Conservation (phyloP, 92 coral and sea anemone species). For the Anthopleura xanthogrammica region DNA sequence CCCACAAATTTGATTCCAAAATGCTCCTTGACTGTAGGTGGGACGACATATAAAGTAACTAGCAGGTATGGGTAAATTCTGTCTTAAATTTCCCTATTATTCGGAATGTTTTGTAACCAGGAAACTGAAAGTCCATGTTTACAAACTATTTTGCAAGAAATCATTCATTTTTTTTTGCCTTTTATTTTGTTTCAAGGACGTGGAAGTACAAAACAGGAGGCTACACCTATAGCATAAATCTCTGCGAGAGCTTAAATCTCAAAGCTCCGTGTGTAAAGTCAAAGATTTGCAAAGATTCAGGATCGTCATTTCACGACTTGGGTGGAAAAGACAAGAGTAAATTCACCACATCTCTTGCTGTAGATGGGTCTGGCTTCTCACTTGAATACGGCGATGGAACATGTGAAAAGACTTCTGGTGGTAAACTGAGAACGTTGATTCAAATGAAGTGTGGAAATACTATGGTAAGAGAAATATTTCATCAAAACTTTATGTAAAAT, state of each 20-base stretch:
- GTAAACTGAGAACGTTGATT: conserved; percentile 44
- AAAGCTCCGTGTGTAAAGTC: background rate
- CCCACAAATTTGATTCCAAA: conserved; percentile 34
- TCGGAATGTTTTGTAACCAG: background rate
- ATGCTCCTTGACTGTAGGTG: conserved; percentile 41
- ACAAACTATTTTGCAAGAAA: background rate
- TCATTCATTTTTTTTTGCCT: background rate
- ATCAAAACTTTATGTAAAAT: background rate
- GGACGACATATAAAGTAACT: conserved; percentile 35
- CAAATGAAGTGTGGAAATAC: conserved; percentile 72
- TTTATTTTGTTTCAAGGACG: conserved; percentile 35
- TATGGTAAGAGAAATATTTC: conserved; percentile 50
- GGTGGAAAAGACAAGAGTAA: background rate
- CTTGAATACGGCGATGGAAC: conserved; percentile 38
- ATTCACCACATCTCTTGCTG: conserved; percentile 8
- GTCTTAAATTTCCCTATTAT: background rate
- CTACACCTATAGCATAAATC: conserved; percentile 43
- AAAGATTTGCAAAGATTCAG: background rate
- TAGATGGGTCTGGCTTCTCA: conserved; percentile 56
- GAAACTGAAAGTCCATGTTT: conserved; percentile 1
- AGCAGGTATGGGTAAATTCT: conserved; percentile 38
- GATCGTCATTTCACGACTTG: background rate
- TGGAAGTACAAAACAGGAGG: conserved; percentile 46
- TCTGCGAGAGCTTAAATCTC: conserved; percentile 35
- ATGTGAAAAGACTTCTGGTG: conserved; percentile 26